phyloP scores from a whole-genome alignment of 2,888 invertebrate species.

The Corbicula japonica region DNA sequence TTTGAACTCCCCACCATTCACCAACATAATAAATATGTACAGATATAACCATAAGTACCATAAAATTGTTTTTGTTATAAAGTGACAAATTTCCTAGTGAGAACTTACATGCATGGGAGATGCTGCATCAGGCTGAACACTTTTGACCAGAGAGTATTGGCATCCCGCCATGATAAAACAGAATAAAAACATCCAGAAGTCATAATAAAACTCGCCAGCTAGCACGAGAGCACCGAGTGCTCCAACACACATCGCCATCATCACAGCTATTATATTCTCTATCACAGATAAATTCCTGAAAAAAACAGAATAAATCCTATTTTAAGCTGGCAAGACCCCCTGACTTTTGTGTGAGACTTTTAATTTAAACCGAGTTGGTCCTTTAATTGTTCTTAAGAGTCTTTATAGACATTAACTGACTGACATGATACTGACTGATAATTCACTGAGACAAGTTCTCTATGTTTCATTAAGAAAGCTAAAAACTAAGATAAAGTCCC shows the following conservation, averaged over 20 bases:
- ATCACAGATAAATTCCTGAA: slow-evolving; percentile 91
- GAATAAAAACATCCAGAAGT: slow-evolving; percentile 97
- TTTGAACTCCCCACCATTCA: too few relatives aligned
- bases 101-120: slow-evolving; percentile 96
- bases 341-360: too few relatives aligned
- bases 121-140: slow-evolving; percentile 99
- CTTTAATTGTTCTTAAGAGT: too few relatives aligned
- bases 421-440: too few relatives aligned
- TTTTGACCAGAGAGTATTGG: slow-evolving; percentile 98
- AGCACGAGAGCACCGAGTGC: slow-evolving; percentile 94
- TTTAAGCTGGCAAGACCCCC: background rate
- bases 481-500: too few relatives aligned
- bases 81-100: too few relatives aligned
- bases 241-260: slow-evolving; percentile 94
- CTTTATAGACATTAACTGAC: too few relatives aligned
- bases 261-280: slow-evolving; percentile 93
- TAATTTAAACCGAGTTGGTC: too few relatives aligned
- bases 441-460: background rate
- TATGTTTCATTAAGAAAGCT: too few relatives aligned
- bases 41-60: too few relatives aligned
- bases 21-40: too few relatives aligned
- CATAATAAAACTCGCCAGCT: slow-evolving; percentile 94
- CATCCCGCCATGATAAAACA: slow-evolving; percentile 99
- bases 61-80: too few relatives aligned
- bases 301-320: slow-evolving; percentile 22